A percentile compares a stretch with the other conserved stretches of the same genome.
Evolutionary conservation across 1,140 invertebrate species (phyloP).

Genomic region (Drosophila sucinea): DNA sequence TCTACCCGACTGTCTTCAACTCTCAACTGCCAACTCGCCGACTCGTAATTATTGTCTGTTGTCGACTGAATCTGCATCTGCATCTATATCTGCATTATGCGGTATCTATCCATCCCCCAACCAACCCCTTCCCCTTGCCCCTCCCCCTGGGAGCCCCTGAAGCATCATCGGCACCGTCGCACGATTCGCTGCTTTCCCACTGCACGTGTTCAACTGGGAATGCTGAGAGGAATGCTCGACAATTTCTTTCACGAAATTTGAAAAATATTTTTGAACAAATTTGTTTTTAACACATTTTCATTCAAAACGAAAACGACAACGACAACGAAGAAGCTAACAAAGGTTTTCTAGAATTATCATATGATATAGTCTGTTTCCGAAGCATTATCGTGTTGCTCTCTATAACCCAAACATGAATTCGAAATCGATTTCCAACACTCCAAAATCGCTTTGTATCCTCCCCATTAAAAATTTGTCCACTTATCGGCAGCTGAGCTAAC

Average conservation of each 20-base stretch:
- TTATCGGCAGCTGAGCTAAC: constrained; percentile 40
- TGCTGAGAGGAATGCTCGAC: constrained; percentile 2
- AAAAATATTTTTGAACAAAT: neutral
- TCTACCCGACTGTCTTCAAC: constrained; percentile 9
- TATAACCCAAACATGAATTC: neutral
- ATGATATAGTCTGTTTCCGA: too few relatives aligned
- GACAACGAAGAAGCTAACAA: too few relatives aligned
- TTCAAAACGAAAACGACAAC: neutral
- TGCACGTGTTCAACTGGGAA: constrained; percentile 8
- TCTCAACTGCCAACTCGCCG: constrained; percentile 2
- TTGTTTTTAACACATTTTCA: neutral
- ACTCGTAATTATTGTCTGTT: constrained; percentile 8
- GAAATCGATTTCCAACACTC: neutral
- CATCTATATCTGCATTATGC: constrained; percentile 1
- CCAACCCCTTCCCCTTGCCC: neutral
- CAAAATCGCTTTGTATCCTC: neutral
- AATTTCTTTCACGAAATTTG: neutral
- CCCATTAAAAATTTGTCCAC: constrained; percentile 24
- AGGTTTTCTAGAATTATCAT: too few relatives aligned
- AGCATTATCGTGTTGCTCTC: neutral
- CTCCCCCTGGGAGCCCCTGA: neutral
- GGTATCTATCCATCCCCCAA: neutral
- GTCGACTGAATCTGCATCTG: neutral
- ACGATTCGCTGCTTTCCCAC: neutral
- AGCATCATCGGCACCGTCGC: neutral